Base-by-base conservation (phyloP, 1,140 invertebrate genomes). In the Cryptotermes secundus region DNA sequence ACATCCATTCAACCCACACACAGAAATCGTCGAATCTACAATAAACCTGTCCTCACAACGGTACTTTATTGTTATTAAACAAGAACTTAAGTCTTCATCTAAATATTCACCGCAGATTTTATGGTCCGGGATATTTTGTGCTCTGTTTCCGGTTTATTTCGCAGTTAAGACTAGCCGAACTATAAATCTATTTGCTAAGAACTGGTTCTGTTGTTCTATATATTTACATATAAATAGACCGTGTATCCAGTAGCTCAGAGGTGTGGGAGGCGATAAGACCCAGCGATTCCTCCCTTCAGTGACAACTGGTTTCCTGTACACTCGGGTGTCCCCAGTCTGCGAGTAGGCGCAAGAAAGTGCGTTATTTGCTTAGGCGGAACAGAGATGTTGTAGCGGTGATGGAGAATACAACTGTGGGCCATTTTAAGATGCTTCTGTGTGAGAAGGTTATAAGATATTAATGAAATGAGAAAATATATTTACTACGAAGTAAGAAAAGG, bases 141-240 rank as follows among this genome's bases (percentile, higher is more conserved):
- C 16, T 3, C 2, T 42, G 16, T 42, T 42, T 42, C 2, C 9
- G 16, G 9, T 42, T 42, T 1, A 14, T 1, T n/a, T n/a, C 24
- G 53, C 26, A 7, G 53, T 59, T 59, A 59, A 59, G 53, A 59
- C 53, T 59, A 59, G 6, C 24, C 24, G 24, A n/a, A 59, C 7
- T 59, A 59, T 19, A 1, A 19, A 59, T 59, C 12, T 19, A 59
- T 59, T 59, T 26, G 53, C 26, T 59, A 22, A 14, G 6, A 9
- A 26, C 53, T 59, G 19, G 53, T 59, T 59, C 19, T 59, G 22
- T 59, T 59, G 53, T 59, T 59, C 53, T 59, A 59, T 59, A 59
- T 59, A 59, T 59, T 59, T 59, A 59, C 53, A 59, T 59, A 59
- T 59, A 59, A 59, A 59, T 59, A 59, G 53, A 59, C 53, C 53